Evolutionary conservation across 1,140 invertebrate genomes (phyloP).

Genomic region (Melipona quadrifasciata): DNA sequence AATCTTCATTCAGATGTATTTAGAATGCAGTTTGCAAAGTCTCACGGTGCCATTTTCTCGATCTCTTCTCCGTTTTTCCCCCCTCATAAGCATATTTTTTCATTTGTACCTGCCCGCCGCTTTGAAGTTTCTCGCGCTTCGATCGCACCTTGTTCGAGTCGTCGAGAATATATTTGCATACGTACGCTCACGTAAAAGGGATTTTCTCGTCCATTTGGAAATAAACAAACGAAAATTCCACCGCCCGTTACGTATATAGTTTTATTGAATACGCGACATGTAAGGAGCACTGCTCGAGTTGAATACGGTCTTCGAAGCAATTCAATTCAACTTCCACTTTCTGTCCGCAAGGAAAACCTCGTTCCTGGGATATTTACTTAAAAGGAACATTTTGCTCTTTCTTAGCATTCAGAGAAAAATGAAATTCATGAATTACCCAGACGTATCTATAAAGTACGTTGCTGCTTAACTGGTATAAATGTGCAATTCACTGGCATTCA

Average conservation of each 20-base stretch:
- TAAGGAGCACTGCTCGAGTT: neutral
- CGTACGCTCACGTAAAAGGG: too few relatives aligned
- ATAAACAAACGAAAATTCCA: neutral
- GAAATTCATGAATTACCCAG: neutral
- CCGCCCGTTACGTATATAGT: neutral
- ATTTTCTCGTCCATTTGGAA: too few relatives aligned
- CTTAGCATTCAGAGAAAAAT: neutral
- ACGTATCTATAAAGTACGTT: neutral
- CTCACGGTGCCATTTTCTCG: too few relatives aligned
- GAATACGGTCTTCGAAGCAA: conserved; percentile 18
- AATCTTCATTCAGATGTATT: too few relatives aligned
- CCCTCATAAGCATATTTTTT: too few relatives aligned
- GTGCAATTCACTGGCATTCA: neutral
- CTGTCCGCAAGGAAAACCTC: conserved; percentile 6
- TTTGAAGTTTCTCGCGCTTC: too few relatives aligned
- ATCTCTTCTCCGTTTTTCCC: too few relatives aligned
- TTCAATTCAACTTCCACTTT: conserved; percentile 27
- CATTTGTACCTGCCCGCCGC: too few relatives aligned
- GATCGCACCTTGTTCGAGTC: too few relatives aligned
- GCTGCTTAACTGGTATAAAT: neutral
- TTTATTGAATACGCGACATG: neutral
- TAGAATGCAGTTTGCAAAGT: too few relatives aligned
- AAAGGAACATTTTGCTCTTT: conserved; percentile 12
- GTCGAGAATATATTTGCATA: too few relatives aligned
- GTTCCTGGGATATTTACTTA: conserved; percentile 13